Base-by-base conservation (phyloP, 1,140 invertebrate genomes). In the Tribolium madens region DNA sequence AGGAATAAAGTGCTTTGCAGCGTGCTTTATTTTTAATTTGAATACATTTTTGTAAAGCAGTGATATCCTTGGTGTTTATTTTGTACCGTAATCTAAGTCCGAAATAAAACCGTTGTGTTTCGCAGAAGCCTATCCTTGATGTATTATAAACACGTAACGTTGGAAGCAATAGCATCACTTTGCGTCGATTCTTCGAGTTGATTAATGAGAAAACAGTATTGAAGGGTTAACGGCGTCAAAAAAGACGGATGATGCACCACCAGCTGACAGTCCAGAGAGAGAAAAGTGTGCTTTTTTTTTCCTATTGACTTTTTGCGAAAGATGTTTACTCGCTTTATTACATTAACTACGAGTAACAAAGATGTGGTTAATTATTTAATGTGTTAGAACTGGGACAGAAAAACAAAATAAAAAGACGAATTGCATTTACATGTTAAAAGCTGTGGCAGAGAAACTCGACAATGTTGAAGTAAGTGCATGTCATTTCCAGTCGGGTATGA, bases 191-290 rank as follows among this genome's bases (percentile, higher is more conserved):
- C 70, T 26, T 10, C 75, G n/a, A 36, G 60, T 76, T 76, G 75
- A 76, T 76, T 76, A 76, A 76, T 76, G 75, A 76, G 46, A 6
- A 13, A 36, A 14, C 18, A 69, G 75, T 76, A 76, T 76, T 76
- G 64, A 76, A 76, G 75, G 75, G 75, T 76, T 76, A 76, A 76
- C 75, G 60, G 50, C 50, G 75, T 68, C 75, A 76, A 76, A 76
- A 75, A 76, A 76, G 75, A 76, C 64, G 75, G 18, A 76, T 76
- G 75, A 70, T 76, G 60, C 70, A 72, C 70, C 42, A 7, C 9
- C 60, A 76, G 74, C 52, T 60, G 74, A 68, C 74, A 48, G 18
- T 76, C n/a, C 57, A 31, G 57, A 64, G 48, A 33, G 57, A 64
- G 57, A 64, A 33, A 64, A 64, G 26, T 13, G n/a, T 13, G 21